Conservation (phyloP, 2,888 invertebrate genomes). For the Nymphalis polychloros region DNA sequence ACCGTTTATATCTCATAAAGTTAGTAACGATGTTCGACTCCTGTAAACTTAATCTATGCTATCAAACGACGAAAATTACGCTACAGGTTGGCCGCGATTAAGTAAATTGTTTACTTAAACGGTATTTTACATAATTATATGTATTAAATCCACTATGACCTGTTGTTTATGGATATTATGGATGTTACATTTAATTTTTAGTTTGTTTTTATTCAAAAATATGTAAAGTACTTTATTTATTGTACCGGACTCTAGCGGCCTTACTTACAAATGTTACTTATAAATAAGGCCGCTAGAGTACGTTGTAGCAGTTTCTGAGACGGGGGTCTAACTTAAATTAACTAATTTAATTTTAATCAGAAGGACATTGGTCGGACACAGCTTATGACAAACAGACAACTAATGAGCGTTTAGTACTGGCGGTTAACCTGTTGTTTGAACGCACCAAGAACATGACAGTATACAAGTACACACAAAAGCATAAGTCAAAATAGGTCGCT, state of each 20-base stretch:
- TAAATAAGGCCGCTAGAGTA: too few species aligned
- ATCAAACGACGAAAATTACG: constrained; percentile 20
- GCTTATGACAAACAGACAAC: too few species aligned
- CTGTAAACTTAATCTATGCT: constrained; percentile 17
- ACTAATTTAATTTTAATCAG: too few species aligned
- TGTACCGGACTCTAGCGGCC: background rate
- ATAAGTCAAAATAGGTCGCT: constrained; percentile 1
- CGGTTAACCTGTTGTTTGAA: too few species aligned
- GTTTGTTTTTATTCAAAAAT: too few species aligned
- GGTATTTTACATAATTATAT: constrained; percentile 8
- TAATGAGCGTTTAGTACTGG: too few species aligned
- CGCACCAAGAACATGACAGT: background rate
- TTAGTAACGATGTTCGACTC: constrained; percentile 21
- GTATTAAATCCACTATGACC: background rate
- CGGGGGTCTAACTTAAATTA: too few species aligned
- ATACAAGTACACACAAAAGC: too few species aligned
- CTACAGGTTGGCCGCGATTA: constrained; percentile 20
- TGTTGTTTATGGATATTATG: background rate
- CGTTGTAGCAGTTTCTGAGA: too few species aligned
- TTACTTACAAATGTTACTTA: background rate
- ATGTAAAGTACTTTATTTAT: too few species aligned
- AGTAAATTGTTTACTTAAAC: constrained; percentile 19
- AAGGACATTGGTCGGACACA: too few species aligned
- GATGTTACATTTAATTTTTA: background rate
- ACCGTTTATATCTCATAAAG: constrained; percentile 15